phyloP scores from a whole-genome alignment of 2,113 vertebrate genomes.

The Erinaceus europaeus region DNA sequence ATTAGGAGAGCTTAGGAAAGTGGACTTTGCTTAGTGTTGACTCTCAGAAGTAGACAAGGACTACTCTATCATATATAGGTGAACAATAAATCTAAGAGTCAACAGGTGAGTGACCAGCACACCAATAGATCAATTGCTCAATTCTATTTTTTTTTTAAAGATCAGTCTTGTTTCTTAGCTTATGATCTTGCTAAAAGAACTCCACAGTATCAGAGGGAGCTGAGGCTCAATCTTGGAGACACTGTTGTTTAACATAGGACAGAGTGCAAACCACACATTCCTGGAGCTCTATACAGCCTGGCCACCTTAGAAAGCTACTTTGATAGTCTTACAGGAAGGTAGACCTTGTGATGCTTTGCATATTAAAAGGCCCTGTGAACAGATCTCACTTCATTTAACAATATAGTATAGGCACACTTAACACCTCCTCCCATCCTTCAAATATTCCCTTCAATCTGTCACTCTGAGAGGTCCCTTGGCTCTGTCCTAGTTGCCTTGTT shows the following conservation, averaged over 20 bases:
- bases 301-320: too few relatives aligned
- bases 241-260: background rate
- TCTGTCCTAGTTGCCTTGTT: background rate
- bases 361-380: fast-evolving
- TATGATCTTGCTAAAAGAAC: background rate
- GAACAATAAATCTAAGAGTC: background rate
- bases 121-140: too few relatives aligned
- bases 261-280: too few relatives aligned
- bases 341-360: fast-evolving
- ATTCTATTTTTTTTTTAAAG: too few relatives aligned
- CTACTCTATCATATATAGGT: fast-evolving
- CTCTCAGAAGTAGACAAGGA: too few relatives aligned
- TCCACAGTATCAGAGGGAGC: background rate
- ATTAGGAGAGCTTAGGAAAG: fast-evolving
- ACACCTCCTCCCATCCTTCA: background rate
- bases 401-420: background rate
- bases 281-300: background rate
- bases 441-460: background rate
- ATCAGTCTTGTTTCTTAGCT: background rate
- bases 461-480: background rate
- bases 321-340: background rate
- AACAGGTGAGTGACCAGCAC: background rate
- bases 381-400: background rate
- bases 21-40: fast-evolving
- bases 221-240: background rate